These are phyloP conservation scores for Eremobia ochroleuca DNA, from an alignment of 2,888 invertebrate species.

Conservation along the genomic window DNA sequence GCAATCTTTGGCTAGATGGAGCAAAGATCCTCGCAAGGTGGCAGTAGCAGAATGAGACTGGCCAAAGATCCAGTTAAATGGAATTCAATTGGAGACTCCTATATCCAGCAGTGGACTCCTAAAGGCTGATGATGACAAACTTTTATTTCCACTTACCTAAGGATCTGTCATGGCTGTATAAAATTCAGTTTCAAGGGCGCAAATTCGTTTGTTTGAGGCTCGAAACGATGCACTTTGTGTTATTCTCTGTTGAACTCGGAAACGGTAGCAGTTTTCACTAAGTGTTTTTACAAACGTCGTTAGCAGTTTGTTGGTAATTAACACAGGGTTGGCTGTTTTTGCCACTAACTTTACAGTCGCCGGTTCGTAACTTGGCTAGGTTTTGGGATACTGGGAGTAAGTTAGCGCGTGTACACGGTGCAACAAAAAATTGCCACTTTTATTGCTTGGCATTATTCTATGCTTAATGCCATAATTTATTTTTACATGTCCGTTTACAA, in stretches of 20 bases:
- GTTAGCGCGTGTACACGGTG: no score
- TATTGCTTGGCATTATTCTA: no score
- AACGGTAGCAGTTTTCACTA: not conserved
- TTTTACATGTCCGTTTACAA: no score
- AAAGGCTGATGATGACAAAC: not conserved
- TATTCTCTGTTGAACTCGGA: not conserved
- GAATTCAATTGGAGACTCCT: not conserved
- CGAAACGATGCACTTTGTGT: not conserved
- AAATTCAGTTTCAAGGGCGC: not conserved
- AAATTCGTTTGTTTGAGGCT: not conserved
- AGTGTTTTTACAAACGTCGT: not conserved
- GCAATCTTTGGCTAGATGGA: not conserved
- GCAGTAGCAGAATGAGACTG: not conserved
- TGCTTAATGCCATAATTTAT: no score
- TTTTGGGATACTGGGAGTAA: no score
- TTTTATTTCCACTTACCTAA: not conserved
- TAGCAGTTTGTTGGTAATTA: not conserved
- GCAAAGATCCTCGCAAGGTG: not conserved
- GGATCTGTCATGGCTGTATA: not conserved
- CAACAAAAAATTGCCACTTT: no score
- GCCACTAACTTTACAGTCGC: not conserved
- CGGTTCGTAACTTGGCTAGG: no score
- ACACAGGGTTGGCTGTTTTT: not conserved
- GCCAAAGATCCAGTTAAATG: not conserved
- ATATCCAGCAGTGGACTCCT: not conserved